Evolutionary conservation across 2,113 vertebrate species (phyloP).

Genomic region (Nothocercus julius): DNA sequence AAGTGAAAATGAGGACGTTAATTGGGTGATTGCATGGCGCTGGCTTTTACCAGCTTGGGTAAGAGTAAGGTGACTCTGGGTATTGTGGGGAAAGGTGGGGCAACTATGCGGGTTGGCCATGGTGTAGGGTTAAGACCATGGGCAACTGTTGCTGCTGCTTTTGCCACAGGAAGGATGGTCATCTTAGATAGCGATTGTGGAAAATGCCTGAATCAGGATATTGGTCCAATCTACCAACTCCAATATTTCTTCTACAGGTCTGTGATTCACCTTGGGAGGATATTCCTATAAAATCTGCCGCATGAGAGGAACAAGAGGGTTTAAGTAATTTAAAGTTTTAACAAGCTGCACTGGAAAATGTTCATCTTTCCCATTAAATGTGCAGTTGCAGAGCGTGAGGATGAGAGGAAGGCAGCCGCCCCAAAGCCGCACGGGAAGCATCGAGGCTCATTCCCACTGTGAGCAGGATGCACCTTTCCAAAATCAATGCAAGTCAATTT

Average conservation of each 20-base stretch:
- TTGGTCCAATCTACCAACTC: not conserved
- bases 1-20: not conserved
- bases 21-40: not conserved
- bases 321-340: not conserved
- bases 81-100: not conserved
- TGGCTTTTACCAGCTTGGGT: not conserved
- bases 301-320: not conserved
- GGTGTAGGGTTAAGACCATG: not conserved
- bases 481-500: not conserved
- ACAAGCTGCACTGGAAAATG: not conserved
- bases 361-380: not conserved
- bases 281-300: not conserved
- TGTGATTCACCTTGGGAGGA: not conserved
- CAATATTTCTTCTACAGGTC: not conserved
- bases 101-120: not conserved
- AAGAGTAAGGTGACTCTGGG: not conserved
- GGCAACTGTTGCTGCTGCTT: fast-evolving
- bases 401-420: not conserved
- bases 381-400: not conserved
- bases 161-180: fast-evolving
- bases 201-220: fast-evolving
- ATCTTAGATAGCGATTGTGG: fast-evolving
- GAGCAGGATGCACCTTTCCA: not conserved
- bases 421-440: not conserved
- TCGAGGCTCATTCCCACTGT: fast-evolving